phyloP scores from a whole-genome alignment of 1,140 invertebrate species.

The Chymomyza costata region DNA sequence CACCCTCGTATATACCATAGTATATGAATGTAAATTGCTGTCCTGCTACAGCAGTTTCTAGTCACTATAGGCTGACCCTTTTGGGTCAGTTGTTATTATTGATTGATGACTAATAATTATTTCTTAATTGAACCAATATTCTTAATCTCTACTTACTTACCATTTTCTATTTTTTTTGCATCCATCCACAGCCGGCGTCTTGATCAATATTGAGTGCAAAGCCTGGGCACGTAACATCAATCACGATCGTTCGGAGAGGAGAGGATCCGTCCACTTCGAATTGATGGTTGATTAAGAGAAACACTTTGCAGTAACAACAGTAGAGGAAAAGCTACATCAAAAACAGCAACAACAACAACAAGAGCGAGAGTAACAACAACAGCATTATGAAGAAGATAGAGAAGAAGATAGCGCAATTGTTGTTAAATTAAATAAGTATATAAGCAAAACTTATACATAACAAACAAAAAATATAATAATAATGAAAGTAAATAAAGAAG shows the following conservation, averaged over 20 bases:
- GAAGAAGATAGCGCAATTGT: neutral
- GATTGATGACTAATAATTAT: no score
- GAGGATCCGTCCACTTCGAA: constrained; percentile 96
- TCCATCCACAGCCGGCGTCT: constrained; percentile 83
- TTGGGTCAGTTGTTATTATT: no score
- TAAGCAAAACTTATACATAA: constrained; percentile 14
- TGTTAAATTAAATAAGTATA: neutral
- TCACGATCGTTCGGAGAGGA: constrained; percentile 89
- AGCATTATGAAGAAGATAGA: constrained; percentile 10
- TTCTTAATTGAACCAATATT: no score
- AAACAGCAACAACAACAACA: constrained; percentile 11
- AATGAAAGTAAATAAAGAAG: constrained; percentile 1
- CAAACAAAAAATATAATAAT: constrained; percentile 8
- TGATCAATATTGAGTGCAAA: constrained; percentile 97
- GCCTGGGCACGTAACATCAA: constrained; percentile 95
- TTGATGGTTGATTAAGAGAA: constrained; percentile 90
- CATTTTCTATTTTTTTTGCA: neutral
- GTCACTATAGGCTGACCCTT: no score
- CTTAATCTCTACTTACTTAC: neutral
- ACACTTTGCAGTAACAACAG: constrained; percentile 16
- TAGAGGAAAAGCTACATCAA: constrained; percentile 6
- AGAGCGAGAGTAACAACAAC: constrained; percentile 11
- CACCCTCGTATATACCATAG: no score
- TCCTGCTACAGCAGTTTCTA: no score
- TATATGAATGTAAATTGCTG: no score